phyloP scores from a whole-genome alignment of 2,888 invertebrate species.

The Endomychus coccineus region DNA sequence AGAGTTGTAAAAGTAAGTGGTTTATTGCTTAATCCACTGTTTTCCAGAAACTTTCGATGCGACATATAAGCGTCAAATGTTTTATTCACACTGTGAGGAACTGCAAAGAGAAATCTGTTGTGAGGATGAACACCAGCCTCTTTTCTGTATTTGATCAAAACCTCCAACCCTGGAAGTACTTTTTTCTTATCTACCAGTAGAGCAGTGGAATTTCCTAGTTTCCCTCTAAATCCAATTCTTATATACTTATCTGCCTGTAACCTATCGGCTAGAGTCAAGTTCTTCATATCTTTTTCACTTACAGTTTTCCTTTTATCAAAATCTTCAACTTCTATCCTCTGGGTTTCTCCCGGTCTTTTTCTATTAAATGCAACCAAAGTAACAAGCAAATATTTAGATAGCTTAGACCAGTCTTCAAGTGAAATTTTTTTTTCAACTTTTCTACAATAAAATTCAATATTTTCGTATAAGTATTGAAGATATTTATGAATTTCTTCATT shows the following conservation, averaged over 20 bases:
- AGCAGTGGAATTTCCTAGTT: constrained; percentile 2
- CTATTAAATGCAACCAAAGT: constrained; percentile 2
- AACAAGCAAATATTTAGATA: not conserved
- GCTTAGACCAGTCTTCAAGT: not conserved
- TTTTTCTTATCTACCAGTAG: not conserved
- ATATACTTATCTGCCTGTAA: constrained; percentile 1
- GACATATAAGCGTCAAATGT: too few relatives aligned
- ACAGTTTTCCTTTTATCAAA: not conserved
- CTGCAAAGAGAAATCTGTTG: not conserved
- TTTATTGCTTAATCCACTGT: too few relatives aligned
- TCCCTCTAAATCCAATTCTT: constrained; percentile 1
- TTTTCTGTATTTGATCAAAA: constrained; percentile 1
- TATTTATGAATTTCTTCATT: too few relatives aligned
- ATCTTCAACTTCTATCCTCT: constrained; percentile 4
- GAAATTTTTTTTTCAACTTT: too few relatives aligned
- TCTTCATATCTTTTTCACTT: not conserved
- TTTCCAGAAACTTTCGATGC: too few relatives aligned
- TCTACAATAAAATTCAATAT: too few relatives aligned
- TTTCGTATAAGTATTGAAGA: too few relatives aligned
- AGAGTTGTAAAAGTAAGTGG: too few relatives aligned
- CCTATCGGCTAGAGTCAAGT: not conserved
- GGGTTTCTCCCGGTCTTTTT: constrained; percentile 1
- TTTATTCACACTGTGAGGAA: too few relatives aligned
- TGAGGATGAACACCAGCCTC: not conserved
- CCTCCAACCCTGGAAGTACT: not conserved